phyloP scores from a whole-genome alignment of 2,113 vertebrate species.

The Platichthys stellatus region DNA sequence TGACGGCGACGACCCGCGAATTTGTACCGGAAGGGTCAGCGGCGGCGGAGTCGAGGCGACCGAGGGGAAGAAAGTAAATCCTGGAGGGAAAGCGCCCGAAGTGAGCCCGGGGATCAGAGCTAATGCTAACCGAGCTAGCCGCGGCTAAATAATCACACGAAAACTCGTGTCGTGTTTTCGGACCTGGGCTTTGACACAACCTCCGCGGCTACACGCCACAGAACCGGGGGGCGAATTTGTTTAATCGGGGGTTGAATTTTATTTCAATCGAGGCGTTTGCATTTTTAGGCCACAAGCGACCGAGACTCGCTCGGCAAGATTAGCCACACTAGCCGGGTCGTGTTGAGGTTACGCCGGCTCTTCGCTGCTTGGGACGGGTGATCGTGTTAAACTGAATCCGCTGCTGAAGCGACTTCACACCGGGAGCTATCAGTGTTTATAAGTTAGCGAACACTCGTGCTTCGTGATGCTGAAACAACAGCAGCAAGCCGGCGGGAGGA shows the following conservation, averaged over 20 bases:
- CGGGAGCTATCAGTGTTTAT: slow-evolving; percentile 42
- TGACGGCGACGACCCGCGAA: slow-evolving; percentile 37
- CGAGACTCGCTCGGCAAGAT: slow-evolving; percentile 52
- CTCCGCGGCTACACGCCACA: slow-evolving; percentile 14
- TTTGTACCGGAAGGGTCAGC: slow-evolving; percentile 45
- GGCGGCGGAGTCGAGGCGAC: slow-evolving; percentile 53
- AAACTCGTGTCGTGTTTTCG: slow-evolving; percentile 57
- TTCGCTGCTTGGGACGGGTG: slow-evolving; percentile 34
- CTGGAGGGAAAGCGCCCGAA: slow-evolving; percentile 67
- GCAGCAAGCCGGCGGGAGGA: slow-evolving; percentile 80
- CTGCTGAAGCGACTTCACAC: slow-evolving; percentile 36
- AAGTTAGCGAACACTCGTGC: slow-evolving; percentile 63
- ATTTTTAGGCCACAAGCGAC: slow-evolving; percentile 71
- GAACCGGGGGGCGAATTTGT: background rate
- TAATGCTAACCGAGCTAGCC: slow-evolving; percentile 72
- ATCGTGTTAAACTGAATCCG: slow-evolving; percentile 50
- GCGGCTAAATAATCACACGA: slow-evolving; percentile 63
- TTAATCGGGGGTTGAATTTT: slow-evolving; percentile 36
- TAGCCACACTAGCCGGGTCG: slow-evolving; percentile 66
- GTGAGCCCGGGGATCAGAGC: slow-evolving; percentile 71
- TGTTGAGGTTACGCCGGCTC: slow-evolving; percentile 66
- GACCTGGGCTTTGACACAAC: slow-evolving; percentile 48
- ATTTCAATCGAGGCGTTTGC: slow-evolving; percentile 29
- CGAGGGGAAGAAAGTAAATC: slow-evolving; percentile 57
- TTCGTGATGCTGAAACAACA: slow-evolving; percentile 83